Conservation (phyloP, 2,797 vertebrate species). For the Caiman crocodilus region DNA sequence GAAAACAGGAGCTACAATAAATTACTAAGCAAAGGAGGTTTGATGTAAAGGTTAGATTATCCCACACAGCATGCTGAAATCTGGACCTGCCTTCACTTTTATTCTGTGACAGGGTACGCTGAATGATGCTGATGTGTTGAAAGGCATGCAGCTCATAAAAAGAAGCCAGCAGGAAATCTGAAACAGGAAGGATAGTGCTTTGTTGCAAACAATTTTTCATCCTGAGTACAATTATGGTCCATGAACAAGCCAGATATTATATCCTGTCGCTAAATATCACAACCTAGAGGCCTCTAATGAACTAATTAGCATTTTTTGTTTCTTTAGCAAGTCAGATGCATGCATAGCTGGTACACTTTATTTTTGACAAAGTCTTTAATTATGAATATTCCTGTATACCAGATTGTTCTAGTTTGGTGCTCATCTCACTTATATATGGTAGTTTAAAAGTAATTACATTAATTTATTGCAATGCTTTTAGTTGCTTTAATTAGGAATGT, state of each 20-base stretch:
- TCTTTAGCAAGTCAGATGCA: conserved; percentile 78
- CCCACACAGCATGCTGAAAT: conserved; percentile 66
- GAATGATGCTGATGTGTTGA: conserved; percentile 77
- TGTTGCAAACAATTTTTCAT: conserved; percentile 79
- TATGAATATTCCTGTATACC: conserved; percentile 78
- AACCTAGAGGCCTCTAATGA: conserved; percentile 82
- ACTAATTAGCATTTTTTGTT: conserved; percentile 83
- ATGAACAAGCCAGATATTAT: conserved; percentile 74
- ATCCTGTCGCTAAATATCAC: conserved; percentile 81
- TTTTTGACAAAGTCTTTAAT: conserved; percentile 80
- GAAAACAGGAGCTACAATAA: conserved; percentile 65
- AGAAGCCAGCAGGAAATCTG: conserved; percentile 78
- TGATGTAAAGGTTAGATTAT: conserved; percentile 79
- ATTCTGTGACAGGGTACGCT: conserved; percentile 72
- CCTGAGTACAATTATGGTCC: conserved; percentile 76
- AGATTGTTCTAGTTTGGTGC: conserved; percentile 72
- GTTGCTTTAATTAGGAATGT: conserved; percentile 77
- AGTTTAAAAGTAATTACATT: conserved; percentile 74
- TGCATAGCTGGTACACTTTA: conserved; percentile 78
- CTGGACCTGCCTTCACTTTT: conserved; percentile 61
- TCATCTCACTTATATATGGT: conserved; percentile 61
- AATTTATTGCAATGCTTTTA: conserved; percentile 72
- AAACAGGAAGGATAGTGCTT: conserved; percentile 75
- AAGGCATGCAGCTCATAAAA: conserved; percentile 77
- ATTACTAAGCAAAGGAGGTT: conserved; percentile 67